These are phyloP conservation scores for Stegastes partitus DNA, from an alignment of 2,113 vertebrate genomes.

Conservation along the genomic window DNA sequence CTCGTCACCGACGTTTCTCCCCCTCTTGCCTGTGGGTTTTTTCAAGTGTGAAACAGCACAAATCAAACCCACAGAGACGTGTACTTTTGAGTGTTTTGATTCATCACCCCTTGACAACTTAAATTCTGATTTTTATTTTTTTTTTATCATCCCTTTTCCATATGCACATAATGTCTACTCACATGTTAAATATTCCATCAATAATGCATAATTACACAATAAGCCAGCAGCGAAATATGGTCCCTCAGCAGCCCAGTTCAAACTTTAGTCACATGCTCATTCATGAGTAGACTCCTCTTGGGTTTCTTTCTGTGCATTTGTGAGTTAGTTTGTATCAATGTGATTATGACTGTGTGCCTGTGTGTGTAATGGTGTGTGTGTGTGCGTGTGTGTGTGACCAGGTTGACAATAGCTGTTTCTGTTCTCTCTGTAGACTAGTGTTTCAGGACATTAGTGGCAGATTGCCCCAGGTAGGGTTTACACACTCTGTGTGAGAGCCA, in stretches of 20 bases:
- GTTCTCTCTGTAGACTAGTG: constrained; percentile 90
- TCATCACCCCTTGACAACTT: constrained; percentile 10
- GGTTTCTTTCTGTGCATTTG: constrained; percentile 80
- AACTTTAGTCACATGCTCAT: constrained; percentile 39
- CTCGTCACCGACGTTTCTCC: constrained; percentile 63
- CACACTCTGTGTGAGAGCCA: constrained; percentile 83
- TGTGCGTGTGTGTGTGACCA: constrained; percentile 70
- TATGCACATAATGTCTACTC: not conserved
- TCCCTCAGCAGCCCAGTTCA: not conserved
- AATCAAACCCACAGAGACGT: constrained; percentile 75
- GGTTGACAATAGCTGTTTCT: constrained; percentile 89
- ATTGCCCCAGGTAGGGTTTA: constrained; percentile 88
- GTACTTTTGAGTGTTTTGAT: constrained; percentile 59
- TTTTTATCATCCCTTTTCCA: not conserved
- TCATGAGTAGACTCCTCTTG: constrained; percentile 69
- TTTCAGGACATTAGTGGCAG: constrained; percentile 90
- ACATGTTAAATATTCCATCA: not conserved
- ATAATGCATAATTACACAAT: not conserved
- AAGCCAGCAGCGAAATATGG: not conserved
- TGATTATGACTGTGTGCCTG: constrained; percentile 63
- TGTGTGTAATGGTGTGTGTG: constrained; percentile 54
- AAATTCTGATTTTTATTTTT: not conserved
- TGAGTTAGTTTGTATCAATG: constrained; percentile 74
- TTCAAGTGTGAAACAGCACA: constrained; percentile 76
- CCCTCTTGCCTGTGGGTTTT: constrained; percentile 69